Evolutionary conservation across 2,113 vertebrate genomes (phyloP), one percentile per base, ranked within the genome.

Genomic region (Spermophilus dauricus): DNA sequence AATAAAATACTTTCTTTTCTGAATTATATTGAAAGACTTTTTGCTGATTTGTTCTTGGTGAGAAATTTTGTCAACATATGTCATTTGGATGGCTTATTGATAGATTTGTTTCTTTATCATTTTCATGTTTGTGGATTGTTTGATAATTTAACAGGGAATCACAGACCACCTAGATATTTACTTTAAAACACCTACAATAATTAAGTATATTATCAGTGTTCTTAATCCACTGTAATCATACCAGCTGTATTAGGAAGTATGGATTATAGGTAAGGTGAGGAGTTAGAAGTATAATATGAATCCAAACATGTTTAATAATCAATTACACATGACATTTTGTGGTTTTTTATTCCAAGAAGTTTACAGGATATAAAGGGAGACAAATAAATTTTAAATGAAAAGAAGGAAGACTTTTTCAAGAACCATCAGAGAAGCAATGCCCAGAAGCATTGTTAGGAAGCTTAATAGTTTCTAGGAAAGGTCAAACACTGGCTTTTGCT

Each of bases 361-460:
- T 97, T 98, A 95, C 83, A 98, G 97, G 95, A 98, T 98, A 77
- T 97, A 93, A 97, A 97, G 96, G 76, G 96, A 97, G 95, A 97
- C 32, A 97, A 98, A 98, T 98, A 34, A 97, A 98, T 98, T 98
- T 98, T 98, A 98, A 98, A 98, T 98, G 77, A 98, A 98, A 98
- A 97, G 91, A 65, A 98, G 4, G n/a, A 96, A 73, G 83, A 88
- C 42, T 97, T 97, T 97, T 97, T 94, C 97, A 97, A 97, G 91
- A 5, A 85, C 42, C 65, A 84, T 97, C 89, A 96, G 97, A 98
- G 87, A 96, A 65, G 86, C 42, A 92, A 63, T 34, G 77, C 63
- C 45, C 67, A 34, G 37, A 92, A 98, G 97, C 77, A 97, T 90
- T 98, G 89, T 98, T 97, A 97, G 76, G 72, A 11, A 14, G 96